A percentile compares a stretch with the other conserved stretches of the same genome.
Evolutionary conservation across 2,888 invertebrate species (phyloP).

Genomic region (Flabesymbios commensalis): DNA sequence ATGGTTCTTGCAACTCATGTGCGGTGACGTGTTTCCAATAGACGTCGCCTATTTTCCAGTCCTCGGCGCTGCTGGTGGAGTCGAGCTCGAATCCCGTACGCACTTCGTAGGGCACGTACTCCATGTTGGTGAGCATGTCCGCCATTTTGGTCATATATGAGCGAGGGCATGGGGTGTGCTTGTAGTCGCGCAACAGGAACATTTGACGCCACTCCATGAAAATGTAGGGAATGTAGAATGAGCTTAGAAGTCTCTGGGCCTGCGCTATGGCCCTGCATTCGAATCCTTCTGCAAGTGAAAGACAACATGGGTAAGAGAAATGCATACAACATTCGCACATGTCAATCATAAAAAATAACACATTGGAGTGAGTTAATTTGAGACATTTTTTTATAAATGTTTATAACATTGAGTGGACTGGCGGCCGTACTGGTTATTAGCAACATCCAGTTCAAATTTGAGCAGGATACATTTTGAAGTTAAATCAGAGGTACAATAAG

Average conservation of each 20-base stretch:
- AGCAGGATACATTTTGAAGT: no score
- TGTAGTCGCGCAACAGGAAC: constrained; percentile 36
- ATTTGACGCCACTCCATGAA: constrained; percentile 54
- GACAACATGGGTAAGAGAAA: no score
- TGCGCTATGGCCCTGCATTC: constrained; percentile 45
- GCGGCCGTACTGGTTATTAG: no score
- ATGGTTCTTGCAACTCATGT: constrained; percentile 11
- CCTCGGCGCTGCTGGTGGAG: constrained; percentile 23
- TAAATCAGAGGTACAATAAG: no score
- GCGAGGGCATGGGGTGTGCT: constrained; percentile 37
- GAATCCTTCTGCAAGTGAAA: constrained; percentile 45
- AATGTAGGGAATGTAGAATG: constrained; percentile 43
- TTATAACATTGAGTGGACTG: no score
- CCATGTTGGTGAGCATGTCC: constrained; percentile 27
- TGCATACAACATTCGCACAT: no score
- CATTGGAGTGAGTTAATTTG: no score
- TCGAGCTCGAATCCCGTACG: constrained; percentile 30
- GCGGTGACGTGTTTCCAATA: constrained; percentile 37
- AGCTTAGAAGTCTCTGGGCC: constrained; percentile 36
- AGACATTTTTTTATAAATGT: no score
- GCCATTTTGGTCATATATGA: constrained; percentile 32
- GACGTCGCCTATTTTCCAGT: constrained; percentile 41
- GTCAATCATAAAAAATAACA: no score
- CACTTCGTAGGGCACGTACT: constrained; percentile 38
- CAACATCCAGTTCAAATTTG: no score